Evolutionary conservation across 2,113 vertebrate genomes (phyloP).

Genomic region (Tychaedon coryphoeus): DNA sequence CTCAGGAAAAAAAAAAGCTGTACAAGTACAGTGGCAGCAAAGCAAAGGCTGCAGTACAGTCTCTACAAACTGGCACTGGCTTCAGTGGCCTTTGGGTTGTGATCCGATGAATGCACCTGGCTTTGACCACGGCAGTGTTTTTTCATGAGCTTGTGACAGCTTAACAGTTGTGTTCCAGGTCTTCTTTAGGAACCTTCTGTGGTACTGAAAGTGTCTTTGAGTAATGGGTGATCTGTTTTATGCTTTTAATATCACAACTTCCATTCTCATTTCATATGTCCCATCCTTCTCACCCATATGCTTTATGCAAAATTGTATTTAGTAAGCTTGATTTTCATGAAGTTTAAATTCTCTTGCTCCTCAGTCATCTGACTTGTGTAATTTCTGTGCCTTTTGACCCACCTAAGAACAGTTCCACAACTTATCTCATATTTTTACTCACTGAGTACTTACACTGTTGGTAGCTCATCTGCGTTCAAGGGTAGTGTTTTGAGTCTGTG

Average conservation of each 20-base stretch:
- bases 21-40: background rate
- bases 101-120: background rate
- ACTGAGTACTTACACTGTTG: background rate
- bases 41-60: background rate
- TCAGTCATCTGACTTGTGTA: background rate
- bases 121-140: background rate
- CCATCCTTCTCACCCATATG: rapidly evolving
- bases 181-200: background rate
- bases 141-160: background rate
- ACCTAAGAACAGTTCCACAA: background rate
- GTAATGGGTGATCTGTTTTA: rapidly evolving
- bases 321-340: background rate
- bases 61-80: background rate
- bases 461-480: background rate
- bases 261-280: background rate
- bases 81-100: background rate
- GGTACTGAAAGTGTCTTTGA: background rate
- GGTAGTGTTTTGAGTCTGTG: background rate
- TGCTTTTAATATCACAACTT: background rate
- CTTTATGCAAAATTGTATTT: background rate
- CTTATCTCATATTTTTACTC: background rate
- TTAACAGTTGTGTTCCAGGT: background rate
- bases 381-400: background rate
- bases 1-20: background rate
- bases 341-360: background rate